Evolutionary conservation across 2,888 invertebrate species (phyloP).

Genomic region (Ptychoptera albimana): DNA sequence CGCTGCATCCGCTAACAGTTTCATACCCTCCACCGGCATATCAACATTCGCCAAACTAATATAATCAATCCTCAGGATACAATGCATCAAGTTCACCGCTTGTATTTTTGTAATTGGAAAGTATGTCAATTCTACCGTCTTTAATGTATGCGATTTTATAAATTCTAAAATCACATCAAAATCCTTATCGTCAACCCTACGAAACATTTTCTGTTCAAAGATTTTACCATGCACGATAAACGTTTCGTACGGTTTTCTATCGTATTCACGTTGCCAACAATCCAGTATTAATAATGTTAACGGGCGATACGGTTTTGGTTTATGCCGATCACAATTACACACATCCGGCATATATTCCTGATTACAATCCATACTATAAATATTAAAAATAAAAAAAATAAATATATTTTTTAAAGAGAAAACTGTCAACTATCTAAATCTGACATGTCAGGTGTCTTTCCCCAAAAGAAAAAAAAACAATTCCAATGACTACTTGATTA

Average conservation of each 20-base stretch:
- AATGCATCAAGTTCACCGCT: not conserved
- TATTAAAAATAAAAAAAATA: too few species aligned
- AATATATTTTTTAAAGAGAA: too few species aligned
- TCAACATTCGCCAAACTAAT: conserved; percentile 5
- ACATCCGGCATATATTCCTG: too few species aligned
- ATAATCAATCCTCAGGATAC: not conserved
- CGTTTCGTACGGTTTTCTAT: conserved; percentile 19
- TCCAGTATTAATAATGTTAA: conserved; percentile 17
- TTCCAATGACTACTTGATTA: too few species aligned
- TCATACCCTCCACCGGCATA: conserved; percentile 3
- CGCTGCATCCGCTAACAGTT: not conserved
- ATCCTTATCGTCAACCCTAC: conserved; percentile 16
- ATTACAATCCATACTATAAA: not conserved
- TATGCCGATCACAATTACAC: conserved; percentile 7
- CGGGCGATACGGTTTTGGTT: conserved; percentile 2
- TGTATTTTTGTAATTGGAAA: not conserved
- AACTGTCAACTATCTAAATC: too few species aligned
- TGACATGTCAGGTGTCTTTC: too few species aligned
- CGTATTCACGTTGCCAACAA: conserved; percentile 27
- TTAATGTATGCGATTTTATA: conserved; percentile 12
- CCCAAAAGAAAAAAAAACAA: too few species aligned
- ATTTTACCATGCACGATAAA: conserved; percentile 18
- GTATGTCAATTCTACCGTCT: conserved; percentile 1
- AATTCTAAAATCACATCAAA: conserved; percentile 18
- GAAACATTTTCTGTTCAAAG: conserved; percentile 19